Evolutionary conservation across 2,888 invertebrate genomes (phyloP).

Genomic region (Cheilosia soror): DNA sequence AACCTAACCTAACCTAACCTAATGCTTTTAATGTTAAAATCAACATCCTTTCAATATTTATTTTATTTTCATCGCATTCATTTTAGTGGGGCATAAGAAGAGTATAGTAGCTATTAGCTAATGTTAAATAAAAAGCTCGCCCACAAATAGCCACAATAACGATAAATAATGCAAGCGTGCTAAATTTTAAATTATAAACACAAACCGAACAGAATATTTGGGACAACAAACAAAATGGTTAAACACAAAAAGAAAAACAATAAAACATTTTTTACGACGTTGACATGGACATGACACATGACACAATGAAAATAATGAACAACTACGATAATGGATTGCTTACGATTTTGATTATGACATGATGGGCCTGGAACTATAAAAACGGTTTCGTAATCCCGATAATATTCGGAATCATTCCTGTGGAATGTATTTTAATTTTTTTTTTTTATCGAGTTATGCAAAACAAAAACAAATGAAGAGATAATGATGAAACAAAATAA

Average conservation of each 20-base stretch:
- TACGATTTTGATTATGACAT: constrained; percentile 87
- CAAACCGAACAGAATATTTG: no score
- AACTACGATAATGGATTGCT: constrained; percentile 79
- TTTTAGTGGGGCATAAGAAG: not conserved
- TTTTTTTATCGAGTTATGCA: constrained; percentile 40
- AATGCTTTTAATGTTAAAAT: no score
- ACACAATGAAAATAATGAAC: constrained; percentile 67
- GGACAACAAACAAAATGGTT: not conserved
- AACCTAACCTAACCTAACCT: no score
- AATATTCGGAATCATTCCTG: constrained; percentile 86
- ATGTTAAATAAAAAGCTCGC: no score
- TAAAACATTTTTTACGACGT: constrained; percentile 11
- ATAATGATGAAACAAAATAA: constrained; percentile 48
- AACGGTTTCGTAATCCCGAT: constrained; percentile 90
- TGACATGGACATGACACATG: constrained; percentile 53
- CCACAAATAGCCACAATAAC: not conserved
- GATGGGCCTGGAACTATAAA: constrained; percentile 89
- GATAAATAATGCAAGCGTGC: constrained; percentile 13
- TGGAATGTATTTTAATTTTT: constrained; percentile 5
- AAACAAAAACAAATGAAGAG: constrained; percentile 34
- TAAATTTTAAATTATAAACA: not conserved
- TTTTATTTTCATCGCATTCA: no score
- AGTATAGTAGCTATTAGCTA: not conserved
- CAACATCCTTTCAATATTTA: no score
- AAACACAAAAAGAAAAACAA: constrained; percentile 28